Base-by-base conservation (phyloP, 2,113 vertebrate genomes). In the Corythaixoides concolor region DNA sequence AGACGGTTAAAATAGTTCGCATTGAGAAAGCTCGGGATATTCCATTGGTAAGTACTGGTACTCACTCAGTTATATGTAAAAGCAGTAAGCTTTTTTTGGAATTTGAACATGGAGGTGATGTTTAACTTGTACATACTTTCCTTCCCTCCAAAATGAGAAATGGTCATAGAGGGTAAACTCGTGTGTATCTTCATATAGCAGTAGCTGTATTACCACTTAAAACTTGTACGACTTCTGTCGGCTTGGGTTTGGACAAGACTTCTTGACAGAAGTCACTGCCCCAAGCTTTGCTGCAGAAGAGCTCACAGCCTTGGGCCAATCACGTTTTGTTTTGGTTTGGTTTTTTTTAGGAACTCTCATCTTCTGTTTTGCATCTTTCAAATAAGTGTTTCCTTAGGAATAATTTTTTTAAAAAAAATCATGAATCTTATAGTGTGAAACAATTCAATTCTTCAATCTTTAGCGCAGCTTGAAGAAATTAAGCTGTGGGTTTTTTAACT, bases 1-100 rank as follows among this genome's bases (percentile, higher is more conserved):
- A 99, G 97, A 99, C 98, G 0, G 99, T 99, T 80, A 99, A 99
- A 98, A 98, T 99, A 97, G 99, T 99, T 94, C 98, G 98, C 35
- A 98, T 99, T 95, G 99, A 99, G 93, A 99, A 99, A 93, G 97
- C 99, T 88, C 98, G 98, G 59, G 99, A 99, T 98, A 98, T 99
- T 62, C 99, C 99, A 0, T 91, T 99, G 99, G 99, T 99, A 95
- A 98, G 99, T 98, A 50, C 45, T 88, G n/a, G 6, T 70, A 15
- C 18, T 76, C 26, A 4, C 43, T 75, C 53, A 14, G 28, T 28
- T 91, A 6, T 1, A 6, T 11, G 22, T 39, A 11, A 78, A 50
- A 47, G 47, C 78, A 11, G 22, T 23, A 26, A 80, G 15, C 11
- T 24, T 28, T 74, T 49, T 52, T 62, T 30, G 62, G 63, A 56